Percentiles rank a stretch among this genome's conserved stretches.
Evolutionary conservation across 2,113 vertebrate species (phyloP).

Genomic region (Eretmochelys imbricata): DNA sequence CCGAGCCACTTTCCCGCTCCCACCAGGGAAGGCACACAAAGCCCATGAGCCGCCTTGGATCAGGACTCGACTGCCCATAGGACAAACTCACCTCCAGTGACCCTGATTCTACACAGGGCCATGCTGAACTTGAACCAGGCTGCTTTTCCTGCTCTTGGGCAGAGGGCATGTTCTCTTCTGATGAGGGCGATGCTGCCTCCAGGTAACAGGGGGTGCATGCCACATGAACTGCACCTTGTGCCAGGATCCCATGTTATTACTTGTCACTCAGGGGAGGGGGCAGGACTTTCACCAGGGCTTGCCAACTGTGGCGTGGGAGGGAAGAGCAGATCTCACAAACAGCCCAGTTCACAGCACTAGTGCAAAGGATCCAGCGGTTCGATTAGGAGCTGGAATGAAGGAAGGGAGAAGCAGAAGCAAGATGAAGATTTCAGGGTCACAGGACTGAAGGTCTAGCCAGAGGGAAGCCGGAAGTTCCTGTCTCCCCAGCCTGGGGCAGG

Average conservation of each 20-base stretch:
- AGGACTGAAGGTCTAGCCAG: fast-evolving
- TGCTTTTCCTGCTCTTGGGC: background rate
- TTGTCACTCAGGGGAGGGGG: background rate
- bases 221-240: fast-evolving
- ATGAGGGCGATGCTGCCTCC: background rate
- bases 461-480: background rate
- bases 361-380: background rate
- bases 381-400: background rate
- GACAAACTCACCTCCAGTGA: fast-evolving
- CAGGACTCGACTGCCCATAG: background rate
- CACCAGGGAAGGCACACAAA: background rate
- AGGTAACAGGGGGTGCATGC: background rate
- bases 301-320: background rate
- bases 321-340: background rate
- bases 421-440: fast-evolving
- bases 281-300: fast-evolving
- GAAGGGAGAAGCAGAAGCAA: background rate
- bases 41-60: background rate
- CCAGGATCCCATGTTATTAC: fast-evolving
- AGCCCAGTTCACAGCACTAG: fast-evolving
- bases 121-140: fast-evolving
- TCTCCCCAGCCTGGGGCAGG: background rate
- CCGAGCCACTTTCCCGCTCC: background rate
- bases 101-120: fast-evolving
- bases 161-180: background rate